Evolutionary conservation across 1,140 invertebrate species (phyloP).

Genomic region (Dreissena polymorpha): DNA sequence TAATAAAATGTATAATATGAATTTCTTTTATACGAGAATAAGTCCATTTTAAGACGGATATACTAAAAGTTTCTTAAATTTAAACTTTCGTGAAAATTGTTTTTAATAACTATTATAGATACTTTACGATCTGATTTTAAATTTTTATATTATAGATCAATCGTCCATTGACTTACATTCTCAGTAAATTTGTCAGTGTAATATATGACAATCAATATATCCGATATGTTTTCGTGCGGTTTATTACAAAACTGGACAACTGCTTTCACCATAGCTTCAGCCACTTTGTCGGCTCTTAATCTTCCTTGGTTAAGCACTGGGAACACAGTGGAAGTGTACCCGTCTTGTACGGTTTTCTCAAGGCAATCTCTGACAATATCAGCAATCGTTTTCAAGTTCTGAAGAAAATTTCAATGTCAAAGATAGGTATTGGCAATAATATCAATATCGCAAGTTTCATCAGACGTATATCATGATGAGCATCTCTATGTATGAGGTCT

Average conservation of each 20-base stretch:
- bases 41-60: neutral
- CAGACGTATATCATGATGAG: no score
- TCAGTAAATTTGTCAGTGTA: neutral
- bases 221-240: neutral
- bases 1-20: neutral
- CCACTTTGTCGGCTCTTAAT: neutral
- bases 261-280: slow-evolving; percentile 2
- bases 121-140: neutral
- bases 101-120: neutral
- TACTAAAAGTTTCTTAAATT: neutral
- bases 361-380: neutral
- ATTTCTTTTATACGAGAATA: neutral
- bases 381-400: neutral
- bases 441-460: no score
- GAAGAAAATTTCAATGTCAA: neutral
- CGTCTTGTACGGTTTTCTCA: neutral
- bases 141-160: no score
- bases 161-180: neutral
- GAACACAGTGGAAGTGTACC: neutral
- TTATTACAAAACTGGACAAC: neutral
- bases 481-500: no score
- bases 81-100: neutral
- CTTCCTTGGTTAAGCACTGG: neutral
- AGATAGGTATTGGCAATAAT: neutral
- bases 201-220: neutral